Evolutionary conservation across 2,797 vertebrate genomes (phyloP).

Genomic region (Gorsachius magnificus): DNA sequence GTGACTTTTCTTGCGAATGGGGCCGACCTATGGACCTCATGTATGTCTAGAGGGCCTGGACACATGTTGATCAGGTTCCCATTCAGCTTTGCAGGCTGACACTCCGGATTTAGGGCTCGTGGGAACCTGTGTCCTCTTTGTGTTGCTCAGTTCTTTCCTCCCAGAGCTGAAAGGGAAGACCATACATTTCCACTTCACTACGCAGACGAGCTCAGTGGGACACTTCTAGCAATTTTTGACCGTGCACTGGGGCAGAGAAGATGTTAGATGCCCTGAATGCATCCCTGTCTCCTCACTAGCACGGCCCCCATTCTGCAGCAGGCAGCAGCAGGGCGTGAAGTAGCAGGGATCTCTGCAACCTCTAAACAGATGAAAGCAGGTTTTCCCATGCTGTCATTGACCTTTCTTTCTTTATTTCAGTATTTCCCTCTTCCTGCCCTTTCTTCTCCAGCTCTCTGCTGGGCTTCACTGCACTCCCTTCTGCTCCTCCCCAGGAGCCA

Average conservation of each 20-base stretch:
- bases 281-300: neutral
- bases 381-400: neutral
- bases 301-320: accelerated
- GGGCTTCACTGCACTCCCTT: neutral
- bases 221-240: neutral
- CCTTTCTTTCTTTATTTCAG: neutral
- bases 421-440: neutral
- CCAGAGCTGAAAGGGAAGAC: neutral
- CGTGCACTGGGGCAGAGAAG: accelerated
- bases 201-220: neutral
- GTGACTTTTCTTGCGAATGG: neutral
- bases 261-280: neutral
- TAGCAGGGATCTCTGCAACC: neutral
- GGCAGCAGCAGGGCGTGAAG: neutral
- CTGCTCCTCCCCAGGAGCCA: neutral
- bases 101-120: neutral
- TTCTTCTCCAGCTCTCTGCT: neutral
- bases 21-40: too few relatives aligned
- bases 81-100: neutral
- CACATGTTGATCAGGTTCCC: neutral
- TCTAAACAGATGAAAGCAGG: neutral
- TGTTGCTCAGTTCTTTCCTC: neutral
- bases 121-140: neutral
- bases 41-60: too few relatives aligned
- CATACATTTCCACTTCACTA: neutral